A percentile compares a stretch with the other conserved stretches of the same genome.
Conservation (phyloP, 2,797 vertebrate species). For the Calcarius lapponicus region DNA sequence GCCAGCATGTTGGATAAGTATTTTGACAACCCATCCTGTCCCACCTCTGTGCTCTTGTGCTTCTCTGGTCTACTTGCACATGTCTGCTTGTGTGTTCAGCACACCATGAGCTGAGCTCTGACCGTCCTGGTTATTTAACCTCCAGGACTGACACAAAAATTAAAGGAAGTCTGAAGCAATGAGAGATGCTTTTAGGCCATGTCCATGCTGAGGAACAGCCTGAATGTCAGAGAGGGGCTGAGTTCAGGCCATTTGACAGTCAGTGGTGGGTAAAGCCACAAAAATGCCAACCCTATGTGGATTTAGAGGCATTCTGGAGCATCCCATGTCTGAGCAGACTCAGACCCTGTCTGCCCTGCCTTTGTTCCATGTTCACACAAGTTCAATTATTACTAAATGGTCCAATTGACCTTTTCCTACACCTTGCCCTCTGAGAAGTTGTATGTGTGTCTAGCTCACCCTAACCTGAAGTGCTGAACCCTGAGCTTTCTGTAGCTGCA, state of each 20-base stretch:
- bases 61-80: background rate
- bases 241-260: background rate
- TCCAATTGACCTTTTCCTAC: background rate
- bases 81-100: background rate
- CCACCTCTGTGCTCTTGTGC: background rate
- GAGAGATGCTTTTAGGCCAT: background rate
- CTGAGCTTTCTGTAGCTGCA: background rate
- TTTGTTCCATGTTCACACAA: background rate
- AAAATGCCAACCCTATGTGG: background rate
- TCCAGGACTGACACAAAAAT: background rate
- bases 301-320: background rate
- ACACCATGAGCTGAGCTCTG: background rate
- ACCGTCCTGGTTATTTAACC: background rate
- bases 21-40: background rate
- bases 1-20: background rate
- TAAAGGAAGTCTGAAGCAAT: background rate
- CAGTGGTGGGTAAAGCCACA: background rate
- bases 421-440: background rate
- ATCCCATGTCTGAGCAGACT: background rate
- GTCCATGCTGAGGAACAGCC: background rate
- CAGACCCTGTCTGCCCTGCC: background rate
- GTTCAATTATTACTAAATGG: background rate
- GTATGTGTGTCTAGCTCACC: background rate
- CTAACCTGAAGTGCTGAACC: background rate
- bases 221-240: background rate